Conservation (phyloP, 2,797 vertebrate genomes). For the Hemitrygon akajei region DNA sequence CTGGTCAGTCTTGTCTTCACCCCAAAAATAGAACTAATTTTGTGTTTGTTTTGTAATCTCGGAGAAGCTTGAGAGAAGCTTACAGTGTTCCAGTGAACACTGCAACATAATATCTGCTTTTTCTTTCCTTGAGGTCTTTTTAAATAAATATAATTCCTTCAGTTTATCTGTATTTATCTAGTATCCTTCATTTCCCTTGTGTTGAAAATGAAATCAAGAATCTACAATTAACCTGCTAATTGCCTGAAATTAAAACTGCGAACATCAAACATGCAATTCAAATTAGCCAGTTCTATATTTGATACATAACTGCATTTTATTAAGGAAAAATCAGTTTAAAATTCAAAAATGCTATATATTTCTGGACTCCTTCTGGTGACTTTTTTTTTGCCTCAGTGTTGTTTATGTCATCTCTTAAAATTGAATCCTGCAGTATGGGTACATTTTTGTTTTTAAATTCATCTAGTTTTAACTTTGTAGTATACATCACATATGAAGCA, state of each 20-base stretch:
- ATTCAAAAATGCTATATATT: not conserved
- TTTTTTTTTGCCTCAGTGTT: not conserved
- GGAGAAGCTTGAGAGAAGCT: not conserved
- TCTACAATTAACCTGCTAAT: not conserved
- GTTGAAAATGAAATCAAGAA: not conserved
- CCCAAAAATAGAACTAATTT: not conserved
- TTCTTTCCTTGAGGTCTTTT: constrained; percentile 26
- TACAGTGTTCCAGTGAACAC: not conserved
- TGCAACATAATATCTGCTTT: not conserved
- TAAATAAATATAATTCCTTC: too few species aligned
- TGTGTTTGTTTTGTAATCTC: not conserved
- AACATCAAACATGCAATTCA: not conserved
- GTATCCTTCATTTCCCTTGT: not conserved
- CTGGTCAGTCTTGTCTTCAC: not conserved
- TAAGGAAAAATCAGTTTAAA: not conserved
- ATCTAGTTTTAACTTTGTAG: not conserved
- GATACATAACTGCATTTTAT: not conserved
- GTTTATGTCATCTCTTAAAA: not conserved
- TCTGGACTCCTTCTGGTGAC: not conserved
- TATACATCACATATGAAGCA: not conserved
- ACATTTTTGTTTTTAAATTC: not conserved
- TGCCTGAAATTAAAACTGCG: not conserved
- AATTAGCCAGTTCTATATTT: not conserved
- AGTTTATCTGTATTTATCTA: not conserved
- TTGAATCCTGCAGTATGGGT: not conserved